Evolutionary conservation across 2,113 vertebrate genomes (phyloP).

Genomic region (Sinocyclocheilus anshuiensis): DNA sequence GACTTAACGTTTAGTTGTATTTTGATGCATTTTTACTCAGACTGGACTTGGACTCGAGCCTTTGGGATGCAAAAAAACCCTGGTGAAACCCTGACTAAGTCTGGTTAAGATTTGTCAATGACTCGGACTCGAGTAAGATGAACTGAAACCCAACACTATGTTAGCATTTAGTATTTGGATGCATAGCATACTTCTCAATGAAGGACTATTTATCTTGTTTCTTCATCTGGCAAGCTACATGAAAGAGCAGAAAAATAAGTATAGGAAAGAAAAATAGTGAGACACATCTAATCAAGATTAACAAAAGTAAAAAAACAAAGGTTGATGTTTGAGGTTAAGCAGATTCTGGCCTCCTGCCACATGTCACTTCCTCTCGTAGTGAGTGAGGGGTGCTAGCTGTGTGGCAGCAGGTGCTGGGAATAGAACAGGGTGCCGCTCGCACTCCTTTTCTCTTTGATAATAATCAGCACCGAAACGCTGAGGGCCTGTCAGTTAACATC

Average conservation of each 20-base stretch:
- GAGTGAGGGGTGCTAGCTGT: not conserved
- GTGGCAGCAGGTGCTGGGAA: constrained; percentile 17
- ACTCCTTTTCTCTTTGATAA: constrained; percentile 55
- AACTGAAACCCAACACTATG: too few species aligned
- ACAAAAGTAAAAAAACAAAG: not conserved
- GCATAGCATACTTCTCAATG: not conserved
- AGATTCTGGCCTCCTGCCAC: constrained; percentile 4
- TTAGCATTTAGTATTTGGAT: not conserved
- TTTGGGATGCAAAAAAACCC: too few species aligned
- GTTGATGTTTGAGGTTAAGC: not conserved
- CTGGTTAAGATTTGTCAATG: too few species aligned
- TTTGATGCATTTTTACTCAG: too few species aligned
- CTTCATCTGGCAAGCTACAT: too few species aligned
- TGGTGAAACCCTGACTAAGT: too few species aligned
- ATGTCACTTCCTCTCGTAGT: not conserved
- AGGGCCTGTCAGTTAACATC: constrained; percentile 52
- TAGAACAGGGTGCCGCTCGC: constrained; percentile 52
- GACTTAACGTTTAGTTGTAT: too few species aligned
- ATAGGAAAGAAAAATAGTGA: not conserved
- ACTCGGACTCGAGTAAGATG: too few species aligned
- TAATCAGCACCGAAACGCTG: constrained; percentile 63
- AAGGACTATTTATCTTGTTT: too few species aligned
- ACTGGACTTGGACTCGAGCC: too few species aligned
- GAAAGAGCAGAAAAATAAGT: too few species aligned
- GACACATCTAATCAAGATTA: not conserved